Evolutionary conservation across 1,140 invertebrate genomes (phyloP).

Genomic region (Drosophila repletoides): DNA sequence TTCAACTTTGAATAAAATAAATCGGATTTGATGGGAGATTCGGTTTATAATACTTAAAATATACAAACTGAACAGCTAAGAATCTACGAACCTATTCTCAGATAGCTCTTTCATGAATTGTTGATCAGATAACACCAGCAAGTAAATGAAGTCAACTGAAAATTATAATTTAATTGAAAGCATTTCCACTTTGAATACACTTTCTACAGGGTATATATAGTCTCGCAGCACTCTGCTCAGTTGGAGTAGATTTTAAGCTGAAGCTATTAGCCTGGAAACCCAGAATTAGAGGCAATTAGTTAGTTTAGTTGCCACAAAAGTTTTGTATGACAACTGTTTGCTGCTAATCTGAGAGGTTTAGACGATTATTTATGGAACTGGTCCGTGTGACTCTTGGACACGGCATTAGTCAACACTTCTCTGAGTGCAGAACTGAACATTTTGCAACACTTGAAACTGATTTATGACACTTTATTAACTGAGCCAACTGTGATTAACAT

Average conservation of each 20-base stretch:
- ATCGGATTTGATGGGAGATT: too few relatives aligned
- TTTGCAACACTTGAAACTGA: constrained; percentile 45
- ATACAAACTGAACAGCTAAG: too few relatives aligned
- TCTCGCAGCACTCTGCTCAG: too few relatives aligned
- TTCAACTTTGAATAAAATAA: too few relatives aligned
- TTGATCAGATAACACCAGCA: too few relatives aligned
- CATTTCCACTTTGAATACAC: too few relatives aligned
- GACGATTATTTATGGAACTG: constrained; percentile 41
- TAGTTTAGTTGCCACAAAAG: constrained; percentile 35
- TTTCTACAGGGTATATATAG: too few relatives aligned
- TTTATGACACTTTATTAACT: constrained; percentile 46
- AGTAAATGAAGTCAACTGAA: too few relatives aligned
- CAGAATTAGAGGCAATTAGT: constrained; percentile 40
- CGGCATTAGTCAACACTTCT: constrained; percentile 44
- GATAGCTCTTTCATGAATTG: too few relatives aligned
- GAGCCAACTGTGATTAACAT: constrained; percentile 30
- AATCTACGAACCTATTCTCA: too few relatives aligned
- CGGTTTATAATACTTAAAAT: too few relatives aligned
- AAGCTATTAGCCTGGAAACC: constrained; percentile 13
- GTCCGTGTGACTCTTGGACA: constrained; percentile 36
- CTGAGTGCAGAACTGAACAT: background rate
- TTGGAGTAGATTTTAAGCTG: constrained; percentile 14
- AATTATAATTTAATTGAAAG: too few relatives aligned
- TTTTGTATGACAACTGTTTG: constrained; percentile 31
- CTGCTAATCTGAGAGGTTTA: constrained; percentile 34